Base-by-base conservation (phyloP, 1,140 invertebrate genomes). In the Drosophila erecta region DNA sequence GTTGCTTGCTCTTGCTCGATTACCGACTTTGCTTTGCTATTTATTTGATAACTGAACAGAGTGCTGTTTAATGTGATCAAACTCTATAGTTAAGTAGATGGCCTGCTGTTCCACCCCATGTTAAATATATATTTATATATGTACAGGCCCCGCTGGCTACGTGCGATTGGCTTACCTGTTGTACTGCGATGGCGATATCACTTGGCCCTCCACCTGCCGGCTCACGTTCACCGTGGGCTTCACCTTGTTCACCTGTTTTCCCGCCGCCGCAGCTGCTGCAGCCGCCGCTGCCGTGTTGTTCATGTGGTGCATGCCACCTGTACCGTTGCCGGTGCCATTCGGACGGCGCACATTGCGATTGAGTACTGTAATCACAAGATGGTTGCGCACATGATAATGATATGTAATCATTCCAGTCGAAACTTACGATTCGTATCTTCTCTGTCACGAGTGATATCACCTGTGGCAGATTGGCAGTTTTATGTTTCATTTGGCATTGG, bases 201-300 rank as follows among this genome's bases (percentile, higher is more conserved):
- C 81, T 53, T 93, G 87, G 67, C 92, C 95, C 76, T 97, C 94
- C 94, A 93, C 96, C 94, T 89, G 84, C 12, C 83, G 65, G 59
- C 84, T 86, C 40, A 87, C 80, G 89, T 96, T 96, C 51, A 96
- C 95, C 84, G 96, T 96, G 35, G 96, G 96, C 92, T 97, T 97
- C 79, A 97, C 96, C 93, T 97, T 97, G 93, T 97, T 97, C 83
- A 97, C 96, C 93, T 97, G 96, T 91, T 96, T 95, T 62, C 94
- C 95, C 58, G 94, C 94, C n/a, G 94, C 77, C 11, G 94, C 85
- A 20, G 84, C 76, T n/a, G 84, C 79, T 4, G 94, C 84, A 6
- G 83, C 79, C 10, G 83, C 79, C 14, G 67, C 84, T 5, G 85
- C 76, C 8, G 85, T 89, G 24, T 87, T 95, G 90, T 95, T 95